These are phyloP conservation scores for Montipora capricornis DNA, from an alignment of 64 coral and sea anemone species.

Conservation along the genomic window DNA sequence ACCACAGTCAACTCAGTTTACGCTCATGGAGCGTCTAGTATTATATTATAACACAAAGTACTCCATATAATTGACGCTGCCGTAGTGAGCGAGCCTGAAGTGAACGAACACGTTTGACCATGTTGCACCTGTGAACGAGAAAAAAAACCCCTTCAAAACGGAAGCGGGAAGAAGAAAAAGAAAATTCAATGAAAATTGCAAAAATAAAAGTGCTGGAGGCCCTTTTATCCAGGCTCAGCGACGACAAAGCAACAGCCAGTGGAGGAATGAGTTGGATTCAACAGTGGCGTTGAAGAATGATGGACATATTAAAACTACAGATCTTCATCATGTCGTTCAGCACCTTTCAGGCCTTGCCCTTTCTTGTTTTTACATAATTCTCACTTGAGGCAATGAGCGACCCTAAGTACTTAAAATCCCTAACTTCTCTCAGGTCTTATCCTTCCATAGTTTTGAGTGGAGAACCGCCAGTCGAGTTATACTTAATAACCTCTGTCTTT, in stretches of 20 bases:
- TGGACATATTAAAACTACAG: slow-evolving; percentile 10
- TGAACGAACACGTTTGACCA: background rate
- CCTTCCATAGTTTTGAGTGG: slow-evolving; percentile 17
- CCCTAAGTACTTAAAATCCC: background rate
- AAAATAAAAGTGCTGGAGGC: slow-evolving; percentile 16
- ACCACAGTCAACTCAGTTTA: too few species aligned
- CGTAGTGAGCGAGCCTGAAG: too few species aligned
- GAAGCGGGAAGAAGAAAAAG: background rate
- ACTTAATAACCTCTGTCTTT: background rate
- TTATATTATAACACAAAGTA: too few species aligned
- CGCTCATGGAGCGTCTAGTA: too few species aligned
- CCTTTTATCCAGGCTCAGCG: too few species aligned
- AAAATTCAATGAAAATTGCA: too few species aligned
- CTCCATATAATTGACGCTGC: too few species aligned
- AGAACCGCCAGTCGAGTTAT: background rate
- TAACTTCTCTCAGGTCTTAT: background rate
- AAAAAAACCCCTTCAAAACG: background rate
- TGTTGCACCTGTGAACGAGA: background rate
- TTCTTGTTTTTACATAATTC: too few species aligned
- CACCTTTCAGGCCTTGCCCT: slow-evolving; percentile 19
- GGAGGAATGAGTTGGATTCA: background rate
- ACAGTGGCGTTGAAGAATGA: slow-evolving; percentile 47
- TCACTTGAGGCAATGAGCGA: too few species aligned
- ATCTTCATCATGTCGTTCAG: slow-evolving; percentile 30
- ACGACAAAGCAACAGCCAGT: too few species aligned